Evolutionary conservation across 1,140 invertebrate species (phyloP).

Genomic region (Atta cephalotes): DNA sequence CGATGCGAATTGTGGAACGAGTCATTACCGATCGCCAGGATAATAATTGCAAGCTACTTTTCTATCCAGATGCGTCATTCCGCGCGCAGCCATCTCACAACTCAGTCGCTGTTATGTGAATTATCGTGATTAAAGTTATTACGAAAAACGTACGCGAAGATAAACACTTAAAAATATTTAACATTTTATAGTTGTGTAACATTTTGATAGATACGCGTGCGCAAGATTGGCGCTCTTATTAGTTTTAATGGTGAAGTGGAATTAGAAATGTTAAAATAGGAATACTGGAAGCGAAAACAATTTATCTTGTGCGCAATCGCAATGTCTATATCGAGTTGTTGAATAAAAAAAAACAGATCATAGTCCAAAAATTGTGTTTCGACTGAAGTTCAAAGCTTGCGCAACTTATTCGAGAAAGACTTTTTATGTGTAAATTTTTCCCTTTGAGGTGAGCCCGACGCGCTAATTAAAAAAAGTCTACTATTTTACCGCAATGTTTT

Average conservation of each 20-base stretch:
- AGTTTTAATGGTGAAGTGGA: constrained; percentile 5
- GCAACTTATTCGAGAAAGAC: neutral
- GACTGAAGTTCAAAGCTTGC: constrained; percentile 21
- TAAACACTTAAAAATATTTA: neutral
- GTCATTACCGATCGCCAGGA: constrained; percentile 67
- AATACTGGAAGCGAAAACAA: neutral
- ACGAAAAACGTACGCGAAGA: too few relatives aligned
- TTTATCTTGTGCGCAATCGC: neutral
- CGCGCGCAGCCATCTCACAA: constrained; percentile 66
- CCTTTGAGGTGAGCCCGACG: neutral
- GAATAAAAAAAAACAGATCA: neutral
- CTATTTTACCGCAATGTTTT: neutral
- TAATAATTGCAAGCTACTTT: constrained; percentile 57
- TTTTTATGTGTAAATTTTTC: constrained; percentile 22
- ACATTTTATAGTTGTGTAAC: neutral
- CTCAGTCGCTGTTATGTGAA: constrained; percentile 53
- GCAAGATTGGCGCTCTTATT: neutral
- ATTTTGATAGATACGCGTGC: neutral
- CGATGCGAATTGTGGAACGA: constrained; percentile 46
- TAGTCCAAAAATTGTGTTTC: neutral
- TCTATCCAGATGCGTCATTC: constrained; percentile 70
- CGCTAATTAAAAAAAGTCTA: neutral
- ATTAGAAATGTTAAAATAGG: neutral
- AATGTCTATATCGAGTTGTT: neutral
- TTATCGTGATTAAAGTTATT: neutral